Conservation (phyloP, 2,113 vertebrate species). For the Eulacestoma nigropectus region DNA sequence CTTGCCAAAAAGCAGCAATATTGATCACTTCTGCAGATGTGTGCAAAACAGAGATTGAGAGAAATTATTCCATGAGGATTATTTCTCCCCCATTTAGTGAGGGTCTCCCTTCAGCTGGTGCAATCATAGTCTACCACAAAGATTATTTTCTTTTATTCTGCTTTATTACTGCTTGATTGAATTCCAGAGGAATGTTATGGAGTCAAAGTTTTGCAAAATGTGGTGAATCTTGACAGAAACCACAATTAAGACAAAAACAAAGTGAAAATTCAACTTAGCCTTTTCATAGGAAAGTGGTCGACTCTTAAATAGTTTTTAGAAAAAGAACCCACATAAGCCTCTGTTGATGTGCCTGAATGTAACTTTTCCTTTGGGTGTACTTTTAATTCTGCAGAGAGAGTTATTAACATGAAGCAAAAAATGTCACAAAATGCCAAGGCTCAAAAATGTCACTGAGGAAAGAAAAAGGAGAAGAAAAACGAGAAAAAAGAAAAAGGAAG, state of each 20-base stretch:
- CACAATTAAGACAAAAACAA: not conserved
- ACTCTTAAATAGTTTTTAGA: conserved; percentile 37
- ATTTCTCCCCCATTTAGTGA: not conserved
- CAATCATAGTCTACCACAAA: not conserved
- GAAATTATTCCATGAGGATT: not conserved
- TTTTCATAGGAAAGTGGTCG: conserved; percentile 8
- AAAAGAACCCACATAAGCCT: conserved; percentile 48
- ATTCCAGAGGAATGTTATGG: not conserved
- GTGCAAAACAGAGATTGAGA: not conserved
- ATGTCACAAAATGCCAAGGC: conserved; percentile 87
- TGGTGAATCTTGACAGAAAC: not conserved
- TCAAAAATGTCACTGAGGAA: conserved; percentile 75
- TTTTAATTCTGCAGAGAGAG: conserved; percentile 80
- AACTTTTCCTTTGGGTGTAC: conserved; percentile 72
- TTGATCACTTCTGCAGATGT: not conserved
- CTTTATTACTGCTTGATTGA: not conserved
- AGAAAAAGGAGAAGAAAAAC: not conserved
- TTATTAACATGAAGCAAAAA: conserved; percentile 86
- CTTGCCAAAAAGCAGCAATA: not conserved
- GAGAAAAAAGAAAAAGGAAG: not conserved
- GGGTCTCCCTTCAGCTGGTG: not conserved
- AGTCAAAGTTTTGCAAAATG: not conserved
- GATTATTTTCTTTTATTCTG: not conserved
- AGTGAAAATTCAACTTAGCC: not conserved
- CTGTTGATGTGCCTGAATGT: conserved; percentile 62